phyloP scores from a whole-genome alignment of 2,888 invertebrate species.

The Nomada fabriciana region DNA sequence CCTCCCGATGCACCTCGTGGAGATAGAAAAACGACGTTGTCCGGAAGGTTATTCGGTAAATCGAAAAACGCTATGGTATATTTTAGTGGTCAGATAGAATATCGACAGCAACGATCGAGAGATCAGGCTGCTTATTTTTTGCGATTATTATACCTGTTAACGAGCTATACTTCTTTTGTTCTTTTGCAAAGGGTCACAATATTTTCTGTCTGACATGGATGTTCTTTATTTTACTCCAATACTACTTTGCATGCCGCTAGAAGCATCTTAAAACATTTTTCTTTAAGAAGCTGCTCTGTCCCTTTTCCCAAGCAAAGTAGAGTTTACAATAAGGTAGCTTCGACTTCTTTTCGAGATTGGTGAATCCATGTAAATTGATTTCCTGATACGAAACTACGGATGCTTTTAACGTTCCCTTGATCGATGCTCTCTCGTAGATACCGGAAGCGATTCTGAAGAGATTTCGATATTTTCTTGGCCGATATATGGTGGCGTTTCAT shows the following conservation, averaged over 20 bases:
- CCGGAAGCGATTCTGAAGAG: neutral
- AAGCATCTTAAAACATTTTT: neutral
- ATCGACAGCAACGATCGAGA: constrained; percentile 18
- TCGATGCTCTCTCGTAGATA: neutral
- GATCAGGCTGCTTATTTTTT: constrained; percentile 9
- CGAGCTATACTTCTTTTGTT: neutral
- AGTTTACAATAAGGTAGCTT: neutral
- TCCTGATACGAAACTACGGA: neutral
- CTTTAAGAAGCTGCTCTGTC: neutral
- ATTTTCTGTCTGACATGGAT: no score
- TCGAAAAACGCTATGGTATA: constrained; percentile 43
- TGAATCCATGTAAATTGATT: neutral
- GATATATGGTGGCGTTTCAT: neutral
- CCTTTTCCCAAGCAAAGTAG: no score
- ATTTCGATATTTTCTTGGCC: constrained; percentile 8
- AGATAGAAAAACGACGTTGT: constrained; percentile 17
- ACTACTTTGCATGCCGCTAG: neutral
- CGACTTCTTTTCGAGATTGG: neutral
- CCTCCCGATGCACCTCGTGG: no score
- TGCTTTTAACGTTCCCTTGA: neutral
- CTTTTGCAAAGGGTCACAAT: neutral
- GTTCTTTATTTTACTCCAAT: neutral
- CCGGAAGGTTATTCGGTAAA: constrained; percentile 22
- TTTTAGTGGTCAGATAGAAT: constrained; percentile 43
- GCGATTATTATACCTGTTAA: constrained; percentile 1